Conservation (phyloP, 2,888 invertebrate genomes). For the Hylaea fasciaria region DNA sequence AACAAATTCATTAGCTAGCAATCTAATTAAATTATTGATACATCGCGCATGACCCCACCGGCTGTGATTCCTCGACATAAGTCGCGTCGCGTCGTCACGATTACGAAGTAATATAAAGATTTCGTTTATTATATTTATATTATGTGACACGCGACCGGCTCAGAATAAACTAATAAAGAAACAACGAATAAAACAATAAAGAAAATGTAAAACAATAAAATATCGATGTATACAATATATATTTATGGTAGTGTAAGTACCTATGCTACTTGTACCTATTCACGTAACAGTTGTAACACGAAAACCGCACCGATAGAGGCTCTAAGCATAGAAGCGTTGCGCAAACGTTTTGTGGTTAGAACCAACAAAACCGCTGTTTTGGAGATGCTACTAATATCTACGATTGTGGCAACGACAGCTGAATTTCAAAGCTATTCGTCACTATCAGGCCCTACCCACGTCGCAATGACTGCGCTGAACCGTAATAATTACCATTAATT, state of each 20-base stretch:
- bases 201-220: too few species aligned
- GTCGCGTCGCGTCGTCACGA: too few species aligned
- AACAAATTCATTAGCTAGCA: background rate
- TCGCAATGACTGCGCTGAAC: slow-evolving; percentile 1
- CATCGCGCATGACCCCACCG: too few species aligned
- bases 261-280: background rate
- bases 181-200: too few species aligned
- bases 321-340: slow-evolving; percentile 13
- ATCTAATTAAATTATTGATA: too few species aligned
- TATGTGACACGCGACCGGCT: too few species aligned
- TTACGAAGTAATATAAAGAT: too few species aligned
- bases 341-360: slow-evolving; percentile 17
- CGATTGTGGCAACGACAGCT: slow-evolving; percentile 18
- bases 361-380: slow-evolving; percentile 19
- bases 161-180: too few species aligned
- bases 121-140: too few species aligned
- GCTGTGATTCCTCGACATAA: too few species aligned
- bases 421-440: slow-evolving; percentile 15
- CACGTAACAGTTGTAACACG: slow-evolving; percentile 2
- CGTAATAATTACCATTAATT: slow-evolving; percentile 24
- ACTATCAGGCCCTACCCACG: slow-evolving; percentile 8
- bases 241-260: too few species aligned
- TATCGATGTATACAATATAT: too few species aligned
- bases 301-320: background rate
- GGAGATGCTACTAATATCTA: slow-evolving; percentile 21